Percentiles rank a stretch among this genome's conserved stretches.
Evolutionary conservation across 2,113 vertebrate species (phyloP).

Genomic region (Dasyornis broadbenti): DNA sequence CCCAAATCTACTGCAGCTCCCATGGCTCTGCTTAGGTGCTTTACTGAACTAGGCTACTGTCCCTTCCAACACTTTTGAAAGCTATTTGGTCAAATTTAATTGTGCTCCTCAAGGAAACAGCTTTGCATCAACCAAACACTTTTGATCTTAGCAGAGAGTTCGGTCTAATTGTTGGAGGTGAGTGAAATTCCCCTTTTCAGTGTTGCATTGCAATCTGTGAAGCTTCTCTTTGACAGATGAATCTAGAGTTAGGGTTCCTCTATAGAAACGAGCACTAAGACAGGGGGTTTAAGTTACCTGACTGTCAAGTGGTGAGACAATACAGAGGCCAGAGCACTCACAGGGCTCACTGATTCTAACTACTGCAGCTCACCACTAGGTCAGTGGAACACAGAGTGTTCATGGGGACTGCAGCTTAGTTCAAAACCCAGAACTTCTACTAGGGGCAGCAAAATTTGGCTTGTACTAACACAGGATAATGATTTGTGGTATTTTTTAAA

Average conservation of each 20-base stretch:
- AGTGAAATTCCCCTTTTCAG: neutral
- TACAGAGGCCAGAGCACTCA: neutral
- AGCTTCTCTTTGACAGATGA: neutral
- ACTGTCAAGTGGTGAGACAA: neutral
- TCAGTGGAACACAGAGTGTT: neutral
- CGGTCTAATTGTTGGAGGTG: neutral
- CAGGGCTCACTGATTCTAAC: neutral
- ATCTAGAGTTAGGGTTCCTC: neutral
- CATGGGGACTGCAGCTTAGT: neutral
- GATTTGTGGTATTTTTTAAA: neutral
- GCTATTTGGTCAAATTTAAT: neutral
- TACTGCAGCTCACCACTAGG: neutral
- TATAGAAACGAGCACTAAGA: neutral
- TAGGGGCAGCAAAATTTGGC: neutral
- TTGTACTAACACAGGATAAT: neutral
- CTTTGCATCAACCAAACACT: neutral
- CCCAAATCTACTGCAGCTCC: neutral
- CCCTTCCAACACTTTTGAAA: neutral
- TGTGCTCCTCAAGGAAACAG: neutral
- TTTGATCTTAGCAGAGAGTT: neutral
- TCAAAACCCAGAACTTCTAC: neutral
- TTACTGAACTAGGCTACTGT: neutral
- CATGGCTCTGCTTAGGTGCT: neutral
- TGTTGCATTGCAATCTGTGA: neutral
- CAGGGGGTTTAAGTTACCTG: neutral